phyloP scores from a whole-genome alignment of 2,113 vertebrate species.

The Pangasianodon gigas region DNA sequence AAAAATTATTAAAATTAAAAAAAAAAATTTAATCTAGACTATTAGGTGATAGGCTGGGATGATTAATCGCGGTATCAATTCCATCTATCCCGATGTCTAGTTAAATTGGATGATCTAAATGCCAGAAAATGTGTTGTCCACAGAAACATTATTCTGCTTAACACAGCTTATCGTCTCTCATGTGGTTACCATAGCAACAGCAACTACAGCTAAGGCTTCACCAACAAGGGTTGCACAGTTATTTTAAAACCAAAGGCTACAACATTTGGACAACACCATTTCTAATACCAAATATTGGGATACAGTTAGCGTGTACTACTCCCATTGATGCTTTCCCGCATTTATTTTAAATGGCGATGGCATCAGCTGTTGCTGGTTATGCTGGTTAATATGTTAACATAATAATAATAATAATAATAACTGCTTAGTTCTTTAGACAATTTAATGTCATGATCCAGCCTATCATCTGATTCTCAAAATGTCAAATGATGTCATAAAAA shows the following conservation, averaged over 20 bases:
- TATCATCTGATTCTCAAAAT: background rate
- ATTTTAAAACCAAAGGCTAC: background rate
- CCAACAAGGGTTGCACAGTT: background rate
- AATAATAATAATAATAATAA: background rate
- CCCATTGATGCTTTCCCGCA: background rate
- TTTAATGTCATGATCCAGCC: background rate
- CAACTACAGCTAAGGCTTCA: background rate
- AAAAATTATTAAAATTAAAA: no score
- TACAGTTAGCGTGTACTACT: background rate
- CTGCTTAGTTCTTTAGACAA: background rate
- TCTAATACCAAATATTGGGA: background rate
- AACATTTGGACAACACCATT: background rate
- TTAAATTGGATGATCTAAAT: background rate
- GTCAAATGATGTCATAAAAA: background rate
- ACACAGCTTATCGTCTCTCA: background rate
- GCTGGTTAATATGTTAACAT: no score
- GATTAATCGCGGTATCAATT: no score
- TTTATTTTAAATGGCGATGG: background rate
- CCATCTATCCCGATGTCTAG: background rate
- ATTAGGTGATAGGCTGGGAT: no score
- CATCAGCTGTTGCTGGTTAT: background rate
- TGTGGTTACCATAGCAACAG: background rate
- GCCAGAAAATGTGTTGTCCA: background rate
- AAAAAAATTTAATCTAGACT: no score
- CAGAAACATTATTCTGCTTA: background rate